Percentiles rank a stretch among this genome's conserved stretches.
Conservation (phyloP, 2,888 invertebrate species). For the Spialia ferax region DNA sequence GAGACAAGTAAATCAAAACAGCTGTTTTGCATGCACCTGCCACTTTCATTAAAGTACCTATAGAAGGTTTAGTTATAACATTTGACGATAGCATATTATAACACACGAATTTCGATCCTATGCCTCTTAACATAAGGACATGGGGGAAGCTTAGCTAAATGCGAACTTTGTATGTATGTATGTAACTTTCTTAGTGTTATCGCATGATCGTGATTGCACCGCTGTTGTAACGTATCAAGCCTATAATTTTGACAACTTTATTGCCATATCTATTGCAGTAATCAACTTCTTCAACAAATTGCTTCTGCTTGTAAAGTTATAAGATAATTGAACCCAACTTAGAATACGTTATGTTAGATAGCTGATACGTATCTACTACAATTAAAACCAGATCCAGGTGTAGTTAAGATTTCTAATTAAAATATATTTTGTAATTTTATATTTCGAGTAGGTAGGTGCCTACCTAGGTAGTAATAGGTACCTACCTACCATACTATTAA, state of each 20-base stretch:
- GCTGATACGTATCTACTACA: not conserved
- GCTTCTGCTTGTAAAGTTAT: conserved; percentile 20
- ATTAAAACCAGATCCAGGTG: conserved; percentile 3
- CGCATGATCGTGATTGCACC: conserved; percentile 30
- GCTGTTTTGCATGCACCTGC: conserved; percentile 39
- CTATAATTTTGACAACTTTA: conserved; percentile 39
- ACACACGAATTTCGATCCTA: conserved; percentile 9
- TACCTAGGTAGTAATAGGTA: too few species aligned
- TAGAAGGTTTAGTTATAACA: conserved; percentile 17
- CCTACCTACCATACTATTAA: too few species aligned
- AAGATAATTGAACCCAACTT: conserved; percentile 18
- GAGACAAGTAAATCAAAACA: conserved; percentile 36
- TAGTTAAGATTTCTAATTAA: conserved; percentile 1
- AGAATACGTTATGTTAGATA: conserved; percentile 3
- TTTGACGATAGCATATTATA: not conserved
- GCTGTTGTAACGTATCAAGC: conserved; percentile 30
- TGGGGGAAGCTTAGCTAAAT: not conserved
- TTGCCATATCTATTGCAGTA: conserved; percentile 36
- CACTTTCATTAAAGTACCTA: conserved; percentile 25
- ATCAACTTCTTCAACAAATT: conserved; percentile 32
- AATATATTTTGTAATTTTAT: too few species aligned
- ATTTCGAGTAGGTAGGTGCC: too few species aligned
- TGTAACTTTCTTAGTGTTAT: conserved; percentile 32
- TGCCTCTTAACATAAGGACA: not conserved
- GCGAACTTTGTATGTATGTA: not conserved